Conservation (phyloP, 92 coral and sea anemone genomes). For the Ricordea florida region DNA sequence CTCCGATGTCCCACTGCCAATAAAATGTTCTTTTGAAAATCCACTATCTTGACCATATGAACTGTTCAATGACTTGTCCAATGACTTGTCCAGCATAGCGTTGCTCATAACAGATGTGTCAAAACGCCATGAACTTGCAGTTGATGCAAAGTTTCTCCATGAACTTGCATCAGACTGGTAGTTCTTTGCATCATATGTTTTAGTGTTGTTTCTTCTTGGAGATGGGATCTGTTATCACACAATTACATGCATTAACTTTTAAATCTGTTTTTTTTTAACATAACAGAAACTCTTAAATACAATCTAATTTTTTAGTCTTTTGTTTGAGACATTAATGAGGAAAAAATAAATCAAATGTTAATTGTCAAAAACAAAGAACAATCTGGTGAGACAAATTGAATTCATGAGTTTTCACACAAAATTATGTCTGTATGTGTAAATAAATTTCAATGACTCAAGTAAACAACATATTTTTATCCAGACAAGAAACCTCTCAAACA, state of each 20-base stretch:
- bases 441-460: too few species aligned
- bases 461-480: too few species aligned
- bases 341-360: too few species aligned
- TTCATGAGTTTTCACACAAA: too few species aligned
- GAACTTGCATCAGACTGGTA: constrained; percentile 87
- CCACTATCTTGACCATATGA: constrained; percentile 51
- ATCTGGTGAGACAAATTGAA: too few species aligned
- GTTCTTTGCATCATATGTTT: constrained; percentile 83
- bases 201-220: constrained; percentile 49
- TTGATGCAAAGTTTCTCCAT: constrained; percentile 82
- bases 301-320: too few species aligned
- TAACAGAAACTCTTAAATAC: not conserved
- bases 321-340: too few species aligned
- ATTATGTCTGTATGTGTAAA: too few species aligned
- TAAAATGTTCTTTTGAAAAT: constrained; percentile 8
- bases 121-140: constrained; percentile 92
- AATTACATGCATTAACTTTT: not conserved
- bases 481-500: too few species aligned
- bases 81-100: constrained; percentile 76
- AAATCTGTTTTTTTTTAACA: not conserved
- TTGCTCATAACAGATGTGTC: constrained; percentile 83
- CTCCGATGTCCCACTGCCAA: constrained; percentile 25
- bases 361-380: too few species aligned
- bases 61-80: constrained; percentile 64
- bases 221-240: constrained; percentile 78